Evolutionary conservation across 1,140 invertebrate genomes (phyloP), one percentile per base, ranked within the genome.

Genomic region (Lepidurus packardi): DNA sequence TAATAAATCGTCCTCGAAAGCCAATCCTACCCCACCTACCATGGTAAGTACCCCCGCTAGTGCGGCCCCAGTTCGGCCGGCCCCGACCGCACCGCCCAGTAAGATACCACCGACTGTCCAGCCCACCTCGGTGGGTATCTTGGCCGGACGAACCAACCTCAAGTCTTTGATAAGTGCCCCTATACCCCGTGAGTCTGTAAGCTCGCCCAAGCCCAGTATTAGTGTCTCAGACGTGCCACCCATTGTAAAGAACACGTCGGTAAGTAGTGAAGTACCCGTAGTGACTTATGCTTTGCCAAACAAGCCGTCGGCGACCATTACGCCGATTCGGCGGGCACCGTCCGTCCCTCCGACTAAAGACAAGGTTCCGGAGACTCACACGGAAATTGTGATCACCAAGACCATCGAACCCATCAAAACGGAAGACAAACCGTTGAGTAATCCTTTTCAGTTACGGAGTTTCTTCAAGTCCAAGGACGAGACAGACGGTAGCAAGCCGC

Each of bases 1-100:
- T 78, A 82, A 82, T 44, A 86, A 86, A 34, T 86, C 84, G 81
- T 9, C 81, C 81, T 21, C 82, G 82, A 4, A 79, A 82, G 75
- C 81, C 83, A 9, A 80, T 78, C 24, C 75, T 11, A 41, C 45
- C 16, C n/a, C 75, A 16, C 24, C 43, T 41, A 34, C 21, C 21
- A 41, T 13, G 10, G 44, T 44, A 9, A 74, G 45, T 25, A 45
- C 42, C 41, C 25, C 75, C 5, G 75, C 74, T 3, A 21, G 13
- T 24, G 43, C 44, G 47, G 10, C 25, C 11, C 24, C 25, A 3
- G 73, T 42, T 42, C 21, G 45, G 43, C 73, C 73, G 24, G 78
- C 77, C n/a, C 53, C 53, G 65, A 73, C 77, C 25, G 77, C 76
- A 7, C 76, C 76, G 13, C 76, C 44, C 41, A 53, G 34, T 34